Percentiles rank a stretch among this genome's conserved stretches.
phyloP scores from a whole-genome alignment of 2,113 vertebrate species.

The Riparia riparia region DNA sequence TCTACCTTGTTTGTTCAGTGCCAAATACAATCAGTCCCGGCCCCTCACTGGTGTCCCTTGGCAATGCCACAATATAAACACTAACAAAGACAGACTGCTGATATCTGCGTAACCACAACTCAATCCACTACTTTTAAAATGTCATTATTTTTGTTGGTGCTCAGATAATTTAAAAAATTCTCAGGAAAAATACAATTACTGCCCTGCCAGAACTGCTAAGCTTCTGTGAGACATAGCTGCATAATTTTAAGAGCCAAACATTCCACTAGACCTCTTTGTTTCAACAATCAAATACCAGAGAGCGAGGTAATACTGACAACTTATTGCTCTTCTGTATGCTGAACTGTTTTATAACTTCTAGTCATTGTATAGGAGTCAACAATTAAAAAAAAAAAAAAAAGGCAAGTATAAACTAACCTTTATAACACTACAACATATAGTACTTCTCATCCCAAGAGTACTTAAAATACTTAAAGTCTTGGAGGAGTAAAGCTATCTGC shows the following conservation, averaged over 20 bases:
- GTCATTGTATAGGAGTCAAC: background rate
- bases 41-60: background rate
- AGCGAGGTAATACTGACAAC: background rate
- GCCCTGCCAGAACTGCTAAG: conserved; percentile 9
- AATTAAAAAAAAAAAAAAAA: background rate
- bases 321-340: background rate
- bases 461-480: background rate
- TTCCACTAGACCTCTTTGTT: conserved; percentile 18
- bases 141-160: background rate
- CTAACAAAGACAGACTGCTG: conserved; percentile 11
- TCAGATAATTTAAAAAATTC: conserved; percentile 1
- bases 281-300: conserved; percentile 11
- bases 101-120: background rate
- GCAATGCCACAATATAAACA: background rate
- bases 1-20: background rate
- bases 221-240: conserved; percentile 10
- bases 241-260: conserved; percentile 43
- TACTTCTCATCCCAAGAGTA: background rate
- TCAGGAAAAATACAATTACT: conserved; percentile 22
- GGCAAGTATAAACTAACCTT: background rate
- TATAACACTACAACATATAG: background rate
- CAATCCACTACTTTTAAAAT: background rate
- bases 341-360: background rate
- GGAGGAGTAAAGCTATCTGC: background rate
- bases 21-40: background rate